Evolutionary conservation across 2,888 invertebrate species (phyloP).

Genomic region (Neria commutata): DNA sequence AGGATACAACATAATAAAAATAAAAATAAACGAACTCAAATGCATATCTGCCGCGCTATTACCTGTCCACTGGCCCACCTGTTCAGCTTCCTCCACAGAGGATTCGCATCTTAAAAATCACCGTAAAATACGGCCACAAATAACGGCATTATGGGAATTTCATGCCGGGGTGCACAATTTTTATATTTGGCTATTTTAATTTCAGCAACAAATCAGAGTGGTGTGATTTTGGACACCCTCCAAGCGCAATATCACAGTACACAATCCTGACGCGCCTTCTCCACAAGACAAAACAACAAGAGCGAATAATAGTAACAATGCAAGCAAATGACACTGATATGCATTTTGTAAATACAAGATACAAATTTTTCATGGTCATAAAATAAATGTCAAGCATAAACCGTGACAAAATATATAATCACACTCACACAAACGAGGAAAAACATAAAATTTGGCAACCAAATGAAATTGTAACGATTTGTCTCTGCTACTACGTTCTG

Average conservation of each 20-base stretch:
- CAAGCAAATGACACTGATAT: no score
- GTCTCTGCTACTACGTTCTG: background rate
- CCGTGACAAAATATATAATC: slow-evolving; percentile 41
- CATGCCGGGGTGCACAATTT: no score
- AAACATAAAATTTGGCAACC: background rate
- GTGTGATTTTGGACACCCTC: background rate
- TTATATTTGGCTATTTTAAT: background rate
- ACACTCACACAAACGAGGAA: background rate
- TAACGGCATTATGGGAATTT: no score
- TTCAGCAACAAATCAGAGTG: background rate
- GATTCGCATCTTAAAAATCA: background rate
- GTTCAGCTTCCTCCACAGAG: no score
- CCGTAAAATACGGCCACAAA: background rate
- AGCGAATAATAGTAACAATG: background rate
- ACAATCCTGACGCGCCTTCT: background rate
- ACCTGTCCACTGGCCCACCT: no score
- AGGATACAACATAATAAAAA: no score
- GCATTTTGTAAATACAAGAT: no score
- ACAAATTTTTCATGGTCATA: slow-evolving; percentile 47
- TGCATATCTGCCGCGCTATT: no score
- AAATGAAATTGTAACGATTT: slow-evolving; percentile 24
- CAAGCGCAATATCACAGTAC: background rate
- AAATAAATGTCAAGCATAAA: slow-evolving; percentile 52
- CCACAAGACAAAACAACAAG: background rate
- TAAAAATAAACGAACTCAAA: no score